Evolutionary conservation across 2,113 vertebrate genomes (phyloP), one percentile per base, ranked within the genome.

Genomic region (Periophthalmodon schlosseri): DNA sequence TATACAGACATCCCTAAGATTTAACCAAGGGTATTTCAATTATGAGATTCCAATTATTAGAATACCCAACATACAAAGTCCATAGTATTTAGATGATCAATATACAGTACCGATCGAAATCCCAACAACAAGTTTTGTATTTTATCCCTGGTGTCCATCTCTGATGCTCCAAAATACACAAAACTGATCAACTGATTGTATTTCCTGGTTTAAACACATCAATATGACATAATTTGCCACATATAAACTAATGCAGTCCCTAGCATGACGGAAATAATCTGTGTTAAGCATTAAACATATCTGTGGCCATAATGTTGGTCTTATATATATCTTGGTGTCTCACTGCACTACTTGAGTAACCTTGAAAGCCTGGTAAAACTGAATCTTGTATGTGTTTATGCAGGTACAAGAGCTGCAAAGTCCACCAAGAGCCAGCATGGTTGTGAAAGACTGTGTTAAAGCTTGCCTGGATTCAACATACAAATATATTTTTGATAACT

Each of bases 401-500:
- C 80, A 99, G 97, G 98, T 99, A 21, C 95, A 98, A 74, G 98
- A 99, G 86, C 91, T 99, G 28, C 97, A 97, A 86, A 97, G 93
- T 72, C 97, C 97, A 0, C 97, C 98, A 1, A 94, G 97, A 85
- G 97, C 97, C 68, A 97, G 97, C 21, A 90, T 90, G 75, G 96
- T 99, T 52, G 97, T 99, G 79, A 99, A 97, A 79, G 98, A 99
- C 73, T 99, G 98, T 52, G 96, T 99, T 47, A 94, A 94, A 82
- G 98, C 98, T 0, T 99, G 98, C 71, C 89, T 98, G 82, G 97
- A 99, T 83, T 96, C 97, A 10, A 99, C 97, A 0, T 99, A 99
- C 77, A 97, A 94, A 89, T 99, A 99, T 84, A 98, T 99, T 82
- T 99, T 99, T 86, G 97, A 98, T 84, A 99, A 99, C 82, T 99